phyloP scores from a whole-genome alignment of 2,797 vertebrate genomes.

The Chiroxiphia lanceolata region DNA sequence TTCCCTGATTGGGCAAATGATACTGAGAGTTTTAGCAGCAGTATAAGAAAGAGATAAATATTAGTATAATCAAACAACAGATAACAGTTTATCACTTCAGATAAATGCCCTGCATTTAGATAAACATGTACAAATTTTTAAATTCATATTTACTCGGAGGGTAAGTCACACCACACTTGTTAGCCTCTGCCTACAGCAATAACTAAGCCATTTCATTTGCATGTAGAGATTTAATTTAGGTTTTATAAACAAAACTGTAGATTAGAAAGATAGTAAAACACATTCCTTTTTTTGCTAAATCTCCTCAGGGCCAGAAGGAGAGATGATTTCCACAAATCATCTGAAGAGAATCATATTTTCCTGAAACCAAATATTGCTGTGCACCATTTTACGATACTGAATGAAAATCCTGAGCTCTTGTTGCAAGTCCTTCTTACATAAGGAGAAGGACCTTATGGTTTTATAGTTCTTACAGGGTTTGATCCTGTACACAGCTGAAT shows the following conservation, averaged over 20 bases:
- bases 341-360: slow-evolving; percentile 8
- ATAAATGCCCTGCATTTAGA: neutral
- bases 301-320: neutral
- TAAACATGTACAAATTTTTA: neutral
- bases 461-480: neutral
- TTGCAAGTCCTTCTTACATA: neutral
- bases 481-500: neutral
- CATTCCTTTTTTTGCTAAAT: neutral
- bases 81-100: neutral
- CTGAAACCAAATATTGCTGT: neutral
- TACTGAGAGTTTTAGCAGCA: neutral
- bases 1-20: neutral
- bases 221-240: slow-evolving; percentile 46
- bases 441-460: neutral
- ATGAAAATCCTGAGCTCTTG: neutral
- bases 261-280: slow-evolving; percentile 5
- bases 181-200: slow-evolving; percentile 14
- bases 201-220: slow-evolving; percentile 26
- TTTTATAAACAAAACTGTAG: slow-evolving; percentile 48
- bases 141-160: slow-evolving; percentile 21
- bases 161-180: neutral
- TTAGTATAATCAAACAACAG: neutral
- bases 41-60: neutral
- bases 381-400: neutral
- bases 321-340: slow-evolving; percentile 19